Percentiles rank a stretch among this genome's conserved stretches.
Conservation (phyloP, 2,797 vertebrate species). For the Antrozous pallidus region DNA sequence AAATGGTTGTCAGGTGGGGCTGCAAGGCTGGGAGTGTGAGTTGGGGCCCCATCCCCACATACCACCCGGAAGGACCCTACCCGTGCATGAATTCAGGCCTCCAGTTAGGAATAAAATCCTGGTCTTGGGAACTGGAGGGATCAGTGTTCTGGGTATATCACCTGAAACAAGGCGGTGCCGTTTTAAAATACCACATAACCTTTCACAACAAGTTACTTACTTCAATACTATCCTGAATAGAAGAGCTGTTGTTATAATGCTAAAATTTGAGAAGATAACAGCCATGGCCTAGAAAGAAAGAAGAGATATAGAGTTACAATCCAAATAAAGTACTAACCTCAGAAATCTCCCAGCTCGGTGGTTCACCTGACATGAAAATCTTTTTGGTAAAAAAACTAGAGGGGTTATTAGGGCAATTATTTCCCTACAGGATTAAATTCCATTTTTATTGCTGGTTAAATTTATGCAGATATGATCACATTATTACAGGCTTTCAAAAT, state of each 20-base stretch:
- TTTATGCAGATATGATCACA: slow-evolving; percentile 51
- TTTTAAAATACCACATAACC: slow-evolving; percentile 1
- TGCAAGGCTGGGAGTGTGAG: no score
- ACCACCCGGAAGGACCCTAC: no score
- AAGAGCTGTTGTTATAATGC: slow-evolving; percentile 97
- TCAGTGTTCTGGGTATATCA: slow-evolving; percentile 15
- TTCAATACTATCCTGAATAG: slow-evolving; percentile 96
- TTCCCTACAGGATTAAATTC: slow-evolving; percentile 67
- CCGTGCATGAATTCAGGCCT: no score
- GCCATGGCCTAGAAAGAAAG: slow-evolving; percentile 92
- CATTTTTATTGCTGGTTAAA: slow-evolving; percentile 57
- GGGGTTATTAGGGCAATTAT: slow-evolving; percentile 56
- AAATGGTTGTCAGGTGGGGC: no score
- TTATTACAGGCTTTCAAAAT: slow-evolving; percentile 44
- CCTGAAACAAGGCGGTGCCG: slow-evolving; percentile 17
- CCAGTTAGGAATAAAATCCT: slow-evolving; percentile 30
- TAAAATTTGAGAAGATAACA: slow-evolving; percentile 97
- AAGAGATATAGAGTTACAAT: slow-evolving; percentile 71
- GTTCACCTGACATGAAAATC: slow-evolving; percentile 59
- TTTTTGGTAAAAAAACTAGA: slow-evolving; percentile 49
- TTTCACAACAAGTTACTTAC: slow-evolving; percentile 86
- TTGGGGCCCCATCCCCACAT: no score
- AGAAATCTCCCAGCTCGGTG: slow-evolving; percentile 37
- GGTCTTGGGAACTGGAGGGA: background rate
- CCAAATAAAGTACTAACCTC: slow-evolving; percentile 42